Evolutionary conservation across 2,888 invertebrate genomes (phyloP), one percentile per base, ranked within the genome.

Genomic region (Callyntrura sp.): DNA sequence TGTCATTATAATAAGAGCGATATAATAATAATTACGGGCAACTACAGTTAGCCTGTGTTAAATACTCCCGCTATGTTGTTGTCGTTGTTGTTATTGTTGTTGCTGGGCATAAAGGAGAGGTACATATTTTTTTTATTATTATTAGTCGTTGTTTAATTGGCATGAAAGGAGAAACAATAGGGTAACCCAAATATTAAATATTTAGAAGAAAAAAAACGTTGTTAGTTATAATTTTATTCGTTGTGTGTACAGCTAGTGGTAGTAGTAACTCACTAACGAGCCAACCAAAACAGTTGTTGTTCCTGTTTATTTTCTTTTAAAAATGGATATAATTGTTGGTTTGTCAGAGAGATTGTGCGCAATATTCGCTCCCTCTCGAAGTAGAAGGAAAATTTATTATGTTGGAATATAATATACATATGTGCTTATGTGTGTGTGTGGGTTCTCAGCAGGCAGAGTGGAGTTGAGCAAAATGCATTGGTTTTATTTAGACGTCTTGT

Each of bases 121-220:
- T 35, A 35, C 35, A 35, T 35, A 35, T 35, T 35, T 35, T 35
- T 35, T 35, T 35, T 35, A 35, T 35, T 35, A 35, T 35, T 35
- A 35, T 35, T 78, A 68, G 51, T 78, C 65, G 48, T 9, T 20
- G 51, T 79, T 79, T 68, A 86, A 79, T 86, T 86, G 86, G 68
- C 68, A 23, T n/a, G 76, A 85, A 48, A 48, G 9, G 35, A 78
- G 62, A 48, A 79, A 28, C 0, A 51, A 20, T 25, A 51, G 79
- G 51, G 28, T 57, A 78, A 57, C 57, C 55, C 6, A 9, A 60
- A 60, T 60, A 23, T 23, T 20, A 57, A 78, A n/a, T 78, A 48
- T 35, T 35, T 28, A 28, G 55, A 55, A 55, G 8, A 28, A 0
- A n/a, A 57, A 17, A 57, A 17, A 0, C 17, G 5, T 17, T 57